Evolutionary conservation across 2,113 vertebrate genomes (phyloP).

Genomic region (Catharus fuscescens): DNA sequence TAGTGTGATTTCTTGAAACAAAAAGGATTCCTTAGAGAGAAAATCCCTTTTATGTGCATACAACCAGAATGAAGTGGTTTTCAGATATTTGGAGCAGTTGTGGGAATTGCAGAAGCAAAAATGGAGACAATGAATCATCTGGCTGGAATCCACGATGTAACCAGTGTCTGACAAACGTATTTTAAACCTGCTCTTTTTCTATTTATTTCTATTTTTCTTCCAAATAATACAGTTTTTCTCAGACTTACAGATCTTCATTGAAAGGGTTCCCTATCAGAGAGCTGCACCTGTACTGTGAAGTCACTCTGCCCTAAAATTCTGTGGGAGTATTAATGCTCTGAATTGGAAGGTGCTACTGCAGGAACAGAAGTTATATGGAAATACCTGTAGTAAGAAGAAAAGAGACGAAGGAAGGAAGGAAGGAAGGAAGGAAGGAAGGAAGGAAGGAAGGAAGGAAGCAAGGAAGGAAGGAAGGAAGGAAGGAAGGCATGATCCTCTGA

Average conservation of each 20-base stretch:
- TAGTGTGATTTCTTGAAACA: constrained; percentile 39
- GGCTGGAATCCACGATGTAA: neutral
- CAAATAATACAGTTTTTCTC: neutral
- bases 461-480: too few relatives aligned
- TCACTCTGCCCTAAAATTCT: neutral
- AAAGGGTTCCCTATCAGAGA: constrained; percentile 57
- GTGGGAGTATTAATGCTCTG: neutral
- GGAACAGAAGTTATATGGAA: neutral
- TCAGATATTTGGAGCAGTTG: neutral
- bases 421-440: too few relatives aligned
- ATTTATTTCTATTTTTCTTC: neutral
- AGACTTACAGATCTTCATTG: constrained; percentile 51
- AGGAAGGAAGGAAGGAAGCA: too few relatives aligned
- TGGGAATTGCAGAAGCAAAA: constrained; percentile 26
- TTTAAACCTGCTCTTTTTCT: neutral
- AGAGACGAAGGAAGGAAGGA: neutral
- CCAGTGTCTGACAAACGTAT: neutral
- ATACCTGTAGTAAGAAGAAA: neutral
- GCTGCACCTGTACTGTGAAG: neutral
- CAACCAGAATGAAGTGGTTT: neutral
- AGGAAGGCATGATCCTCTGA: neutral
- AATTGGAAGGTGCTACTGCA: neutral
- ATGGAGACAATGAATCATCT: constrained; percentile 20
- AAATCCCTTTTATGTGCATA: neutral
- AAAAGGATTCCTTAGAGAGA: constrained; percentile 21